These are phyloP conservation scores for Tenrec ecaudatus DNA, from an alignment of 2,113 vertebrate species.

Conservation along the genomic window DNA sequence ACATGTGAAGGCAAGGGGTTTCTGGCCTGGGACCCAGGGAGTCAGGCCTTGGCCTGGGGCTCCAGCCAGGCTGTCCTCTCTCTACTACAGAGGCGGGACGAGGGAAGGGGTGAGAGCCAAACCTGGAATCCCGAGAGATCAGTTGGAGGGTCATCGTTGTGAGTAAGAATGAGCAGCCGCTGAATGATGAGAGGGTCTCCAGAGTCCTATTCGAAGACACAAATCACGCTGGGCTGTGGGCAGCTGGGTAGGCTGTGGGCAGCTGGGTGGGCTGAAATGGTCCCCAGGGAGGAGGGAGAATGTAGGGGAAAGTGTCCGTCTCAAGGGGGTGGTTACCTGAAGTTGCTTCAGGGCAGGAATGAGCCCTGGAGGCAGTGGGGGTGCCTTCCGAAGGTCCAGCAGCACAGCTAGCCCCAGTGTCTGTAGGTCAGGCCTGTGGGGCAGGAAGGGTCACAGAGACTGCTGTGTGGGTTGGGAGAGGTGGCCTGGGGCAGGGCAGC, in stretches of 20 bases:
- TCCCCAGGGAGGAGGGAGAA: background rate
- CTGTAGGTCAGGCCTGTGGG: conserved; percentile 88
- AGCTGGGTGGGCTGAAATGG: background rate
- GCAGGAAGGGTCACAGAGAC: conserved; percentile 29
- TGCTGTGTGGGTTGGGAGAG: background rate
- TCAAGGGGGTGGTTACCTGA: conserved; percentile 76
- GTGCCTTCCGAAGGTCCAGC: conserved; percentile 86
- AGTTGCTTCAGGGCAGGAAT: conserved; percentile 79
- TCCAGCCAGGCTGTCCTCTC: background rate
- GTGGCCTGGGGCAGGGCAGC: background rate
- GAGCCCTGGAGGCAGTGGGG: conserved; percentile 84
- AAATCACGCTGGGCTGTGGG: background rate
- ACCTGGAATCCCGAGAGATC: conserved; percentile 76
- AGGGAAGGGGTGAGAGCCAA: conserved; percentile 17
- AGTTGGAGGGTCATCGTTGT: conserved; percentile 17
- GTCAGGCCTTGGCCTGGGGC: background rate
- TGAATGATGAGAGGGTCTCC: conserved; percentile 71
- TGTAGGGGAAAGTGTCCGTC: background rate
- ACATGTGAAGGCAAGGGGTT: background rate
- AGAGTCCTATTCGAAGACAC: conserved; percentile 56
- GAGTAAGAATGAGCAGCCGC: conserved; percentile 72
- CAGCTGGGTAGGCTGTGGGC: background rate
- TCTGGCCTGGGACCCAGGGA: conserved; percentile 2
- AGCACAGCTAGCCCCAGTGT: conserved; percentile 90
- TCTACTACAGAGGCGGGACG: background rate